Evolutionary conservation across 2,113 vertebrate species (phyloP).

Genomic region (Corvus moneduloides): DNA sequence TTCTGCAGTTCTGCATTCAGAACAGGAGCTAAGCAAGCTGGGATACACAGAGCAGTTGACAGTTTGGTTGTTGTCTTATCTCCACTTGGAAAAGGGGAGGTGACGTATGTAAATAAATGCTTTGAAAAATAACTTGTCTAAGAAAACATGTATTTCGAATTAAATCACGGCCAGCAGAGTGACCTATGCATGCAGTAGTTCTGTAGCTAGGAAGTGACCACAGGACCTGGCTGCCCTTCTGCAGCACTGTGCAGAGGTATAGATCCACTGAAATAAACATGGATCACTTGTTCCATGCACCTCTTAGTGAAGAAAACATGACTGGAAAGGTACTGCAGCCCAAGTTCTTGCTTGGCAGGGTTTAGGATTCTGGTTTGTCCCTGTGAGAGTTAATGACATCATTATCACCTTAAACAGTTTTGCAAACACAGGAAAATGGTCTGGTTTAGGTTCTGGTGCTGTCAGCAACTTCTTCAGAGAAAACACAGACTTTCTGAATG

Average conservation of each 20-base stretch:
- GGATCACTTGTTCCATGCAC: neutral
- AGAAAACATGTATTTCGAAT: neutral
- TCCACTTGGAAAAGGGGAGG: neutral
- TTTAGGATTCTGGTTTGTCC: neutral
- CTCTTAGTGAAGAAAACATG: neutral
- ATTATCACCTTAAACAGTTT: conserved; percentile 41
- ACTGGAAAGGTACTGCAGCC: neutral
- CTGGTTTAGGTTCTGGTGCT: conserved; percentile 24
- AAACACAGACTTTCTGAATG: conserved; percentile 21
- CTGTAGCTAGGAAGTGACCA: neutral
- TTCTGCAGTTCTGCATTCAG: neutral
- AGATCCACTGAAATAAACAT: neutral
- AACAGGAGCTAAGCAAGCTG: neutral
- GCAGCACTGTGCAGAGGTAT: neutral
- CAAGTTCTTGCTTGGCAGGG: neutral
- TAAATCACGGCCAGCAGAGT: neutral
- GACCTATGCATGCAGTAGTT: neutral
- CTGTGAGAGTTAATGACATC: conserved; percentile 37
- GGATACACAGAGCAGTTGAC: neutral
- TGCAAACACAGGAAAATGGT: neutral
- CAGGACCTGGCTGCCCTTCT: neutral
- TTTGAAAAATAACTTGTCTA: neutral
- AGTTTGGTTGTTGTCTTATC: neutral
- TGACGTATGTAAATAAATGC: neutral
- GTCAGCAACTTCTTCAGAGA: conserved; percentile 39